Evolutionary conservation across 2,888 invertebrate species (phyloP).

Genomic region (Tuta absoluta): DNA sequence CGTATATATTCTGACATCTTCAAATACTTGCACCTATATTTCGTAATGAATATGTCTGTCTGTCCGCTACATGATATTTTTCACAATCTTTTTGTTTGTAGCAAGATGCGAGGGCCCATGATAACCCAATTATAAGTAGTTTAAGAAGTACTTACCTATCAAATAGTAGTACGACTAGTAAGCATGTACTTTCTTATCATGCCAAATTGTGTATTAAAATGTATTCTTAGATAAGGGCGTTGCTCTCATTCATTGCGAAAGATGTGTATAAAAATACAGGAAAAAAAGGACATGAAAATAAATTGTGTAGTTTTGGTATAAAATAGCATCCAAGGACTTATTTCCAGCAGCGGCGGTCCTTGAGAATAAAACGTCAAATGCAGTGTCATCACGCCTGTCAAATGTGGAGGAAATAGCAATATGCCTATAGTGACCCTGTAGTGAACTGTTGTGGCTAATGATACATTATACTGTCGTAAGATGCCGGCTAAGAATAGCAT

Average conservation of each 20-base stretch:
- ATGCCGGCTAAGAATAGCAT: too few species aligned
- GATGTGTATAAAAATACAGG: too few species aligned
- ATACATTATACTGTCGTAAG: too few species aligned
- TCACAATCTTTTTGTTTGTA: slow-evolving; percentile 60
- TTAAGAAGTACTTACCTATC: too few species aligned
- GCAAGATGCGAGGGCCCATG: slow-evolving; percentile 54
- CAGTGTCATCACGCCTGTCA: too few species aligned
- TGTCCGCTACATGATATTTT: slow-evolving; percentile 39
- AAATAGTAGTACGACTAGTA: slow-evolving; percentile 9
- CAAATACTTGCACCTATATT: slow-evolving; percentile 26
- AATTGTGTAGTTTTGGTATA: background rate
- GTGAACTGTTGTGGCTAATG: too few species aligned
- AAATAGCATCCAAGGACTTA: background rate
- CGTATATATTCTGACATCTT: slow-evolving; percentile 1
- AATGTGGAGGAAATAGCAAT: too few species aligned
- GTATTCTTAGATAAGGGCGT: slow-evolving; percentile 44
- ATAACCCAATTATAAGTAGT: slow-evolving; percentile 63
- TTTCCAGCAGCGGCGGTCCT: too few species aligned
- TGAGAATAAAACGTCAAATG: too few species aligned
- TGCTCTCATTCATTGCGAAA: too few species aligned
- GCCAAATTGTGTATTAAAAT: slow-evolving; percentile 52
- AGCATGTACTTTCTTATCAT: slow-evolving; percentile 51
- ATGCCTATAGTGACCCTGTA: too few species aligned
- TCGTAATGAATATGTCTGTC: slow-evolving; percentile 20
- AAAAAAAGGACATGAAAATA: background rate